Conservation (phyloP, 2,888 invertebrate species). For the Sinohyriopsis cumingii region DNA sequence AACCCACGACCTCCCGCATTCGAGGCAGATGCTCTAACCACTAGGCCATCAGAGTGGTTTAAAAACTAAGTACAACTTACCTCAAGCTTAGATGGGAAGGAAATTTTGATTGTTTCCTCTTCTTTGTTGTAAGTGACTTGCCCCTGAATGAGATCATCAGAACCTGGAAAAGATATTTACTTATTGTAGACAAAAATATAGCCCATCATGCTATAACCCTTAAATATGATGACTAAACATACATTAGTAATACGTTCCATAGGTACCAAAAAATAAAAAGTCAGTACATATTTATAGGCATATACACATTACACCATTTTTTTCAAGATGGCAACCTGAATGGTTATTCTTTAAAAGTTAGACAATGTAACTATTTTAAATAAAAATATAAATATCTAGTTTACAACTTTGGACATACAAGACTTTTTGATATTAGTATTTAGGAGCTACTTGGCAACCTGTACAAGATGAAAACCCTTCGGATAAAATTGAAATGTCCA, state of each 20-base stretch:
- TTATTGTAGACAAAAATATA: no score
- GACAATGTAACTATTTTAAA: background rate
- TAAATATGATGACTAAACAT: no score
- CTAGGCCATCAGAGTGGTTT: no score
- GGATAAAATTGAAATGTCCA: background rate
- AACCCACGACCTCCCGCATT: no score
- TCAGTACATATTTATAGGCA: no score
- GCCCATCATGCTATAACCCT: no score
- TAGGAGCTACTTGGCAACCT: background rate
- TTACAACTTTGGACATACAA: no score
- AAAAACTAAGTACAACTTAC: slow-evolving; percentile 35
- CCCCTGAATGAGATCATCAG: slow-evolving; percentile 30
- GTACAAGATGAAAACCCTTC: background rate
- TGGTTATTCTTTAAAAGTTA: background rate
- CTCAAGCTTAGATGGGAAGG: slow-evolving; percentile 60
- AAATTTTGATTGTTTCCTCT: slow-evolving; percentile 62
- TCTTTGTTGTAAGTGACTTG: slow-evolving; percentile 51
- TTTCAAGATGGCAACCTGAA: background rate
- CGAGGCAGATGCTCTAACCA: no score
- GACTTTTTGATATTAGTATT: no score
- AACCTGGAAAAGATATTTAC: slow-evolving; percentile 9
- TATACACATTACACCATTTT: no score
- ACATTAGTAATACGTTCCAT: no score
- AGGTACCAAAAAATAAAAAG: no score
- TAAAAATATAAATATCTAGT: background rate